Percentiles rank a stretch among this genome's conserved stretches.
Conservation (phyloP, 2,888 invertebrate species). For the Pyrochroa serraticornis region DNA sequence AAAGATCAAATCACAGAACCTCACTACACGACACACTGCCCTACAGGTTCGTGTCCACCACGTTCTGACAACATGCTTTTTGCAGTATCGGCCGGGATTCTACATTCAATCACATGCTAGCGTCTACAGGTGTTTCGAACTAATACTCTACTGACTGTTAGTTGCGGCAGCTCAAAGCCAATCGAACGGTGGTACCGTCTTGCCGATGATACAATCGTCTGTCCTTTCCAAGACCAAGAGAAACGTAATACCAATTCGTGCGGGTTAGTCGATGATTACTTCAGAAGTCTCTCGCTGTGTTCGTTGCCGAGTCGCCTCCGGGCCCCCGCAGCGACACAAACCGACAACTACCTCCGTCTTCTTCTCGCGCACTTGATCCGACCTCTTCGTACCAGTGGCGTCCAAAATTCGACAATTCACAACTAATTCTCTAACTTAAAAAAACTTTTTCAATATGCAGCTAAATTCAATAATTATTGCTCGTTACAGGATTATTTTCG, state of each 20-base stretch:
- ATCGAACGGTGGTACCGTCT: constrained; percentile 46
- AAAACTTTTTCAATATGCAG: too few relatives aligned
- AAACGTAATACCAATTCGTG: constrained; percentile 31
- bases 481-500: too few relatives aligned
- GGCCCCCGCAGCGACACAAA: constrained; percentile 67
- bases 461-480: too few relatives aligned
- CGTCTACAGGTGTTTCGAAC: constrained; percentile 61
- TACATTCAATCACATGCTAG: constrained; percentile 58
- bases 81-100: constrained; percentile 44
- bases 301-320: constrained; percentile 66
- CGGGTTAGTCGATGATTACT: constrained; percentile 45
- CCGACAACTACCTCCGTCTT: constrained; percentile 59
- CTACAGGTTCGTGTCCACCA: constrained; percentile 51
- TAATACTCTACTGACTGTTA: constrained; percentile 60
- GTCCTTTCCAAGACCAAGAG: constrained; percentile 37
- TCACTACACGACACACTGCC: constrained; percentile 54
- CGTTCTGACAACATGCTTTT: constrained; percentile 50
- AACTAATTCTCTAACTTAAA: too few relatives aligned
- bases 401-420: constrained; percentile 1
- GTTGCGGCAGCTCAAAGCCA: constrained; percentile 54
- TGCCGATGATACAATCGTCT: constrained; percentile 12
- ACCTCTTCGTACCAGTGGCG: not conserved
- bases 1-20: constrained; percentile 28
- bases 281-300: constrained; percentile 53
- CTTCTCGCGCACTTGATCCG: constrained; percentile 37